Conservation (phyloP, 2,113 vertebrate genomes). For the Pongo abelii region DNA sequence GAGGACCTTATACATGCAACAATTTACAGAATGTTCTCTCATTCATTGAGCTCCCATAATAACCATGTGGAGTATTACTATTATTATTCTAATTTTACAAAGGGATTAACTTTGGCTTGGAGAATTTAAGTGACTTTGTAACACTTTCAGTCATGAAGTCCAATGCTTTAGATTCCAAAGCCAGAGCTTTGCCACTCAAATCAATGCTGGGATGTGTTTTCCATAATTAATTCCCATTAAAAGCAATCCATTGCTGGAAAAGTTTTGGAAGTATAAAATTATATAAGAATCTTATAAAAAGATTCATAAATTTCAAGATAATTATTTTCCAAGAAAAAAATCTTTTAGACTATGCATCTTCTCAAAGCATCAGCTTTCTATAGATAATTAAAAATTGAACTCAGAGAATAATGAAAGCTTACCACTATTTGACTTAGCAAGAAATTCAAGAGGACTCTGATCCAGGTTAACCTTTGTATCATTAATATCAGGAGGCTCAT, state of each 20-base stretch:
- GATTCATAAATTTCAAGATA: not conserved
- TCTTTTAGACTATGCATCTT: not conserved
- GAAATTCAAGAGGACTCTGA: conserved; percentile 58
- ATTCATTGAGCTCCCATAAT: not conserved
- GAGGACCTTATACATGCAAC: not conserved
- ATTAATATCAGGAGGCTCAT: conserved; percentile 23
- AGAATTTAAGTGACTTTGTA: not conserved
- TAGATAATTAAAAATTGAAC: conserved; percentile 47
- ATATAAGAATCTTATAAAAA: conserved; percentile 10
- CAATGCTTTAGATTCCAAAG: not conserved
- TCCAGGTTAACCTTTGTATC: conserved; percentile 46
- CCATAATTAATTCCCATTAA: not conserved
- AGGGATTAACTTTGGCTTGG: not conserved
- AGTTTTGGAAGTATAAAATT: not conserved
- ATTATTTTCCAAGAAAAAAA: conserved; percentile 29
- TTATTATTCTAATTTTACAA: conserved; percentile 22
- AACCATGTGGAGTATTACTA: not conserved
- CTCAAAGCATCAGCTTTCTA: not conserved
- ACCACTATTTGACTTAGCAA: conserved; percentile 70
- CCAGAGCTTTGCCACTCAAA: not conserved
- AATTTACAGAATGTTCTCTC: not conserved
- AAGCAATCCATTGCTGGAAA: not conserved
- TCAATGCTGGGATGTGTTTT: not conserved
- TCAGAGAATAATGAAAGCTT: conserved; percentile 61
- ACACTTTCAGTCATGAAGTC: not conserved